Evolutionary conservation across 2,888 invertebrate species (phyloP).

Genomic region (Lomographa bimaculata): DNA sequence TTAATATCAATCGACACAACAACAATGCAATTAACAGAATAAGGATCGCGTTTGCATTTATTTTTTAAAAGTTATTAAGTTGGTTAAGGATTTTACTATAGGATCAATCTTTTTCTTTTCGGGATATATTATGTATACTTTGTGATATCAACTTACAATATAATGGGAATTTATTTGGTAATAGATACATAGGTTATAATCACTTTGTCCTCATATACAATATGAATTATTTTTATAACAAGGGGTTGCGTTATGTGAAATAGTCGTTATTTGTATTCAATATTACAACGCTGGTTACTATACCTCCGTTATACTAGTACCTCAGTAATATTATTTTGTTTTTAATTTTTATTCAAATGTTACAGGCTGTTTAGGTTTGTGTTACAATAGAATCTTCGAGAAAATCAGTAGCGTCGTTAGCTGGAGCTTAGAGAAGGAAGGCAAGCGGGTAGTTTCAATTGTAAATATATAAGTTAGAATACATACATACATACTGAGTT

Average conservation of each 20-base stretch:
- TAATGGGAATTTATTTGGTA: slow-evolving; percentile 49
- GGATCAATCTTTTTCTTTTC: slow-evolving; percentile 52
- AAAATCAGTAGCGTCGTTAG: slow-evolving; percentile 45
- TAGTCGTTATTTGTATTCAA: slow-evolving; percentile 35
- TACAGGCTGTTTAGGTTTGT: slow-evolving; percentile 52
- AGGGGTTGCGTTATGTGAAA: slow-evolving; percentile 41
- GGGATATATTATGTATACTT: slow-evolving; percentile 68
- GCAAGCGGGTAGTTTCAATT: slow-evolving; percentile 80
- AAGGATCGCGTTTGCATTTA: slow-evolving; percentile 65
- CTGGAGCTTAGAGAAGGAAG: slow-evolving; percentile 67
- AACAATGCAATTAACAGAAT: slow-evolving; percentile 40
- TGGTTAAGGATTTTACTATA: slow-evolving; percentile 57
- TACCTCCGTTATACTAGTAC: slow-evolving; percentile 76
- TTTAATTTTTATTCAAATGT: slow-evolving; percentile 76
- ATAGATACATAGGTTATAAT: slow-evolving; percentile 17
- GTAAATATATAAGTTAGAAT: slow-evolving; percentile 78
- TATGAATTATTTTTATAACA: slow-evolving; percentile 30
- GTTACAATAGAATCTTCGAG: slow-evolving; percentile 40
- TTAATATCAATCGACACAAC: slow-evolving; percentile 14
- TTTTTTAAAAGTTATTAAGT: slow-evolving; percentile 59
- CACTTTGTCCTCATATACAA: slow-evolving; percentile 29
- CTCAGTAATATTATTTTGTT: slow-evolving; percentile 79
- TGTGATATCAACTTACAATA: slow-evolving; percentile 75
- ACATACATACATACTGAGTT: slow-evolving; percentile 58
- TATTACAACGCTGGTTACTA: slow-evolving; percentile 41